Conservation (phyloP, 2,797 vertebrate species). For the Chrysocyon brachyurus region DNA sequence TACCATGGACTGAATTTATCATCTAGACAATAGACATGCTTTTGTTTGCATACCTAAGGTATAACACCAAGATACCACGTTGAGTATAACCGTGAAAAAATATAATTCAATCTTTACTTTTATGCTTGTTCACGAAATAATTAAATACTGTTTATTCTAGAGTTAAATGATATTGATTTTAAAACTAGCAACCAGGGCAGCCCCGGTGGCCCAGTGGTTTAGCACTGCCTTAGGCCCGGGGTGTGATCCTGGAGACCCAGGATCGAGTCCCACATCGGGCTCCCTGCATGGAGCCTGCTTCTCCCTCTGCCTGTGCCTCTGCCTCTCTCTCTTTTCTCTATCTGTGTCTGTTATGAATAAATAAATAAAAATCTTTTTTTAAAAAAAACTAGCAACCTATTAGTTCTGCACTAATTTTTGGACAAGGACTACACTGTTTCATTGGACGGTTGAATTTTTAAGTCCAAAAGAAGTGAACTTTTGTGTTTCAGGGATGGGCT, state of each 20-base stretch:
- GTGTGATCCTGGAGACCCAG: too few species aligned
- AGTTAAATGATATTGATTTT: background rate
- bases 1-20: background rate
- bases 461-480: constrained; percentile 26
- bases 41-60: constrained; percentile 1
- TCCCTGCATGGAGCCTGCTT: too few species aligned
- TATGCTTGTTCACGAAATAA: constrained; percentile 8
- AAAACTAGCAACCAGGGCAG: background rate
- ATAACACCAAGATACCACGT: background rate
- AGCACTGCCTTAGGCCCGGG: too few species aligned
- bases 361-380: too few species aligned
- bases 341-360: too few species aligned
- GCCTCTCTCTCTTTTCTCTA: too few species aligned
- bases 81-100: constrained; percentile 14
- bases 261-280: too few species aligned
- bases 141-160: background rate
- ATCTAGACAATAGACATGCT: background rate
- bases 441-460: constrained; percentile 12
- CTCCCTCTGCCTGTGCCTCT: too few species aligned
- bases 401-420: constrained; percentile 41
- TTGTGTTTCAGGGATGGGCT: constrained; percentile 9
- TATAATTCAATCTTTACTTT: background rate
- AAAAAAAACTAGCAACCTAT: background rate
- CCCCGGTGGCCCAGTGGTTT: too few species aligned
- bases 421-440: background rate